Evolutionary conservation across 2,113 vertebrate species (phyloP), one percentile per base, ranked within the genome.

Genomic region (Vulpes vulpes): DNA sequence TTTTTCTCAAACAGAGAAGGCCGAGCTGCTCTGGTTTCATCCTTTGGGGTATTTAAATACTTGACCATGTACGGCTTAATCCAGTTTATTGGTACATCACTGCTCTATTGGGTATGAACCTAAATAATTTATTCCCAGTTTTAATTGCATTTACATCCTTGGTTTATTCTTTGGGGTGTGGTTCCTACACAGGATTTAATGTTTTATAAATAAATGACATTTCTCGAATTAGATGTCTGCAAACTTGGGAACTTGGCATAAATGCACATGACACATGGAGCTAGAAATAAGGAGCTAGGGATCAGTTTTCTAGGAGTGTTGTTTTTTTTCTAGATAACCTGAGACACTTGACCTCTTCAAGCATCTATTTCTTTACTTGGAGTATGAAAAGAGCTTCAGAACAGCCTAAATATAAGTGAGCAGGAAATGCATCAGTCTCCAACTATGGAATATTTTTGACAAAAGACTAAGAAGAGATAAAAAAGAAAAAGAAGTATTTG

Each of bases 31-130:
- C 96, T 99, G 60, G 98, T 99, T 87, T 96, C 98, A 89, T 98
- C 98, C 35, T 99, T 99, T 0, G 97, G 98, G 0, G 97, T 98
- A 35, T 98, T 99, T 96, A 99, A 99, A 95, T 99, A 99, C 49
- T 96, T 99, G 93, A 98, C 97, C 62, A 93, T 99, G 82, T 98
- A 98, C 0, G 96, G 97, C 60, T 53, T 99, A 71, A 98, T 97
- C 65, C 98, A 98, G 84, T 98, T 99, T 91, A 65, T 98, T n/a
- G 96, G 98, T 14, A 97, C 98, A 4, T 64, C 94, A 76, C 96
- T 99, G 92, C 98, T 99, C 1, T 98, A 98, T 60, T 99, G 98
- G 98, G 98, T 99, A 98, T 83, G 98, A 89, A 38, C 5, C 60
- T 78, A 87, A 84, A 78, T 35, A 49, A 32, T 51, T 88, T 96